Base-by-base conservation (phyloP, 2,888 invertebrate genomes). In the Branchellion lobata region DNA sequence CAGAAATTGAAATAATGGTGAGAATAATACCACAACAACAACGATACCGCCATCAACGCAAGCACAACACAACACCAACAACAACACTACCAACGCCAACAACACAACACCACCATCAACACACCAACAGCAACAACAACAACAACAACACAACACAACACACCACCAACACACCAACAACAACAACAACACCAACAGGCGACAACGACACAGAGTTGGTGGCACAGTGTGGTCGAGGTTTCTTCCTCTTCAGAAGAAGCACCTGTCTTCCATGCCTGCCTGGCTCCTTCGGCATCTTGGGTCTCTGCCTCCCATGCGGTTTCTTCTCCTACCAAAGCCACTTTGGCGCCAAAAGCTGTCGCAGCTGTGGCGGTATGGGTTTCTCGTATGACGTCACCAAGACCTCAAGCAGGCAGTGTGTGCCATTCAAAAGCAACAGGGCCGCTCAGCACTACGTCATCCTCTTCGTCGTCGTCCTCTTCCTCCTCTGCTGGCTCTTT, bases 201-300 rank as follows among this genome's bases (percentile, higher is more conserved):
- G n/a, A n/a, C n/a, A 51, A 75, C 31, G 29, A 18, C 53, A 3
- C 61, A 31, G 2, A 77, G 61, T 14, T 65, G 29, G 21, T 34
- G 11, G 65, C 31, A 0, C 14, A 21, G 65, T 77, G 77, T 34
- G 31, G n/a, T 18, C 57, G 36, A n/a, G 77, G 77, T 18, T 77
- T 77, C 29, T 65, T 77, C 33, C 40, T 77, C 2, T 77, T 53
- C 57, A 77, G 21, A 31, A 65, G 61, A 24, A 31, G 21, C 14
- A 36, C 65, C 21, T 77, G 77, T 27, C 36, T 77, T 18, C 77
- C 77, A 29, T 77, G 77, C 27, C 29, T 65, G 3, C 34, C 61
- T 0, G 77, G 77, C 3, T 61, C 21, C 0, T 77, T 61, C 33
- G 77, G 77, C 8, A 1, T 27, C 33, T n/a, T 14, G 24, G 33